A percentile compares a stretch with the other conserved stretches of the same genome.
Evolutionary conservation across 2,797 vertebrate species (phyloP).

Genomic region (Erithacus rubecula): DNA sequence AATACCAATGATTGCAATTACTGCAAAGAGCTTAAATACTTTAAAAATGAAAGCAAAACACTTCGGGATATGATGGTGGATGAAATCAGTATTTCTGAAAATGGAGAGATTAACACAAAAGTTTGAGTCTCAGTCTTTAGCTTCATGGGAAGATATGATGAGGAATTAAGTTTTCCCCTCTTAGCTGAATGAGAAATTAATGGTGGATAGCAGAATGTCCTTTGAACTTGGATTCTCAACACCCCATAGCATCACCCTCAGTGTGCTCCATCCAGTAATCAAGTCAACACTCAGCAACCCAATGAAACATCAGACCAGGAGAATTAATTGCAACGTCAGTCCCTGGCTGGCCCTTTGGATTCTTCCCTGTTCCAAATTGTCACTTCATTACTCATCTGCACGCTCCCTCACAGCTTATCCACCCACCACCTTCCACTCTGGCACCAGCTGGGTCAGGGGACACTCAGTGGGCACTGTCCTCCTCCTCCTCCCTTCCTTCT

Average conservation of each 20-base stretch:
- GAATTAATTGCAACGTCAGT: background rate
- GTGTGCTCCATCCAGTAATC: background rate
- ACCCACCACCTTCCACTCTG: background rate
- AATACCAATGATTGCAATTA: background rate
- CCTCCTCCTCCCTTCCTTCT: background rate
- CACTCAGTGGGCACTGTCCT: background rate
- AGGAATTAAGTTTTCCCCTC: background rate
- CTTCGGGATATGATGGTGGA: background rate
- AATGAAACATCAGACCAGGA: background rate
- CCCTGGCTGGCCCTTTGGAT: background rate
- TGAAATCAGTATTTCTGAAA: background rate
- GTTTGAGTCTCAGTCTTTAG: background rate
- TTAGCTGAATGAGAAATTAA: background rate
- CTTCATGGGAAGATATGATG: background rate
- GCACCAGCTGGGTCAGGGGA: background rate
- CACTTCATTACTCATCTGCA: conserved; percentile 9
- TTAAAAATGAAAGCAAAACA: background rate
- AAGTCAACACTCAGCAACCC: background rate
- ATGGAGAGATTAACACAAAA: background rate
- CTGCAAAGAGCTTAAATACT: background rate
- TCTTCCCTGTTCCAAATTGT: background rate
- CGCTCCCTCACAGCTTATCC: background rate
- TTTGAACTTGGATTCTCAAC: background rate
- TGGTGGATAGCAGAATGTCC: background rate
- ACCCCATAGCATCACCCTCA: background rate